A percentile compares a stretch with the other conserved stretches of the same genome.
Evolutionary conservation across 2,797 vertebrate species (phyloP).

Genomic region (Acanthurus leucopareius): DNA sequence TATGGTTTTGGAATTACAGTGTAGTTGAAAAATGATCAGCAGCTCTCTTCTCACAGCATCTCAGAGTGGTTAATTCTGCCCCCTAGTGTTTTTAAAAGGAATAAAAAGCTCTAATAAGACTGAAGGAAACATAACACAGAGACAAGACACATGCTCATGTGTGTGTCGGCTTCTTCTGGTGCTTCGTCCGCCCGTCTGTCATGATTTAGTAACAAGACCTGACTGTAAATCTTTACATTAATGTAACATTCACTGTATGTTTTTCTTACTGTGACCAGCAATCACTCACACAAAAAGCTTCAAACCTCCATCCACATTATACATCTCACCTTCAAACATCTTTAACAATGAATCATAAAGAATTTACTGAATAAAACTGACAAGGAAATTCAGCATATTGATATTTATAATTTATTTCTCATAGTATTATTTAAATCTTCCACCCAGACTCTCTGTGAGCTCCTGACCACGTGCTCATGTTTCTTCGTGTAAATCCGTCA

Average conservation of each 20-base stretch:
- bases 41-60: not conserved
- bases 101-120: not conserved
- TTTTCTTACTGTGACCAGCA: not conserved
- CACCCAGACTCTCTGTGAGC: not conserved
- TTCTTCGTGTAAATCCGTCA: not conserved
- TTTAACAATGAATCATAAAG: not conserved
- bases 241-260: not conserved
- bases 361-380: not conserved
- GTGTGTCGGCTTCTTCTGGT: not conserved
- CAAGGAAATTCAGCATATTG: not conserved
- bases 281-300: no score
- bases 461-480: no score
- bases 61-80: not conserved
- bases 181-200: no score
- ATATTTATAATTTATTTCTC: not conserved
- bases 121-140: not conserved
- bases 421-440: not conserved
- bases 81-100: constrained; percentile 7
- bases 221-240: not conserved
- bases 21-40: not conserved
- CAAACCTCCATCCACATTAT: not conserved
- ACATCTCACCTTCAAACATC: no score
- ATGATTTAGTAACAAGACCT: not conserved
- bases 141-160: not conserved
- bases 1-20: not conserved